Evolutionary conservation across 2,888 invertebrate genomes (phyloP).

Genomic region (Ichneumoninae sp.): DNA sequence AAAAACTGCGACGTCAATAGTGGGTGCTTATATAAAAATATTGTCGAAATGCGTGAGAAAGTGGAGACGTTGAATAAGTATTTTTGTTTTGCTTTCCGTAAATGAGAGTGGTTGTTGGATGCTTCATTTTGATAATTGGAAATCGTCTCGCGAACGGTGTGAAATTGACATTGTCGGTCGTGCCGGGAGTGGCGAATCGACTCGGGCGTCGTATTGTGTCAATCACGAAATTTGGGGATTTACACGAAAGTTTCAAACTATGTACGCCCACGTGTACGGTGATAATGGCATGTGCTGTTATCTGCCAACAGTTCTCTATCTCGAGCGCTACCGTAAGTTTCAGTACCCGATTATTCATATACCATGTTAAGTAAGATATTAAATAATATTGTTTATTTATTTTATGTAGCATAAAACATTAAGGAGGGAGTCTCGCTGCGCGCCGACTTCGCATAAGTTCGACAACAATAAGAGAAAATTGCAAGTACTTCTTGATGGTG

Average conservation of each 20-base stretch:
- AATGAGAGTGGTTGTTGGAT: slow-evolving; percentile 2
- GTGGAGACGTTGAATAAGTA: not conserved
- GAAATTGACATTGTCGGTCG: slow-evolving; percentile 2
- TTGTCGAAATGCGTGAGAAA: not conserved
- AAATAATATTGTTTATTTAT: not conserved
- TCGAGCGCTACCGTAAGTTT: slow-evolving; percentile 82
- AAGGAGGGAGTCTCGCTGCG: no score
- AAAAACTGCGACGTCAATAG: not conserved
- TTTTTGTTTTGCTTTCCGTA: not conserved
- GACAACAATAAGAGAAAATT: no score
- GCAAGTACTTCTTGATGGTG: no score
- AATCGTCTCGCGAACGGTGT: slow-evolving; percentile 8
- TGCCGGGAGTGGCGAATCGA: not conserved
- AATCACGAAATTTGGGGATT: slow-evolving; percentile 49
- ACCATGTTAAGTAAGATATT: no score
- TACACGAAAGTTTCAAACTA: slow-evolving; percentile 70
- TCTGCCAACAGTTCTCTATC: slow-evolving; percentile 80
- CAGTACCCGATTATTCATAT: not conserved
- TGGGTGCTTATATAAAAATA: not conserved
- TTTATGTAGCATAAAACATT: not conserved
- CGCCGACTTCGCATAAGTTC: no score
- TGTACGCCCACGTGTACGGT: slow-evolving; percentile 82
- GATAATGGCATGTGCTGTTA: slow-evolving; percentile 83
- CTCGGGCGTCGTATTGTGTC: slow-evolving; percentile 22
- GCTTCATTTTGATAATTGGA: not conserved